These are phyloP conservation scores for Streptopelia turtur DNA, from an alignment of 2,797 vertebrate species.

Conservation along the genomic window DNA sequence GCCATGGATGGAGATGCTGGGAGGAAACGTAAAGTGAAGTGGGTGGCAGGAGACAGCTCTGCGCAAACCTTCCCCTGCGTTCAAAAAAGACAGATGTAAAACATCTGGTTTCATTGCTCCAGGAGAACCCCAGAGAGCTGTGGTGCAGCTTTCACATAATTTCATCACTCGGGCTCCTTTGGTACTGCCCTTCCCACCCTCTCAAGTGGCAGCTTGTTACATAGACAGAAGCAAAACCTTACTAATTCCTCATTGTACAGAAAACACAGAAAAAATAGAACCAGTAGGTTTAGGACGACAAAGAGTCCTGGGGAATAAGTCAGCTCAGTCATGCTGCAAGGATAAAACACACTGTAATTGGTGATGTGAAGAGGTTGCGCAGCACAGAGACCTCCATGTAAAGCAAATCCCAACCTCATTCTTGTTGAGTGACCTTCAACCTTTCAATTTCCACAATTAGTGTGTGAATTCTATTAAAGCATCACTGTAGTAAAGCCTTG, in stretches of 20 bases:
- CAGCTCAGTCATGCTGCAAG: neutral
- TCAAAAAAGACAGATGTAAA: accelerated
- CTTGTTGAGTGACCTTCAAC: neutral
- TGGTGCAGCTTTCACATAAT: neutral
- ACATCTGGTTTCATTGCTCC: neutral
- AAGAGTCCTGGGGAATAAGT: neutral
- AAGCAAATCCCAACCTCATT: neutral
- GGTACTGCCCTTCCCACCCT: neutral
- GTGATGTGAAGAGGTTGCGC: neutral
- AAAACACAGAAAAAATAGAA: neutral
- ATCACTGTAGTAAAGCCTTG: neutral
- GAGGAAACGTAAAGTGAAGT: neutral
- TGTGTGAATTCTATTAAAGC: neutral
- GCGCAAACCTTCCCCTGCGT: neutral
- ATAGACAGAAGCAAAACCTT: neutral
- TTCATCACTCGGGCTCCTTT: neutral
- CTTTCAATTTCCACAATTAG: neutral
- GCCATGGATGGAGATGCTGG: neutral
- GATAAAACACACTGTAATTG: accelerated
- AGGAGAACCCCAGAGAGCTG: neutral
- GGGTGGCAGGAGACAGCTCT: neutral
- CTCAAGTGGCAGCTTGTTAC: neutral
- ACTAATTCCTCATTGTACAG: neutral
- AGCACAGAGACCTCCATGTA: neutral
- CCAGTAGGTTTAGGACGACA: neutral